phyloP scores from a whole-genome alignment of 2,797 vertebrate genomes.

The Coccyzus lansbergi region DNA sequence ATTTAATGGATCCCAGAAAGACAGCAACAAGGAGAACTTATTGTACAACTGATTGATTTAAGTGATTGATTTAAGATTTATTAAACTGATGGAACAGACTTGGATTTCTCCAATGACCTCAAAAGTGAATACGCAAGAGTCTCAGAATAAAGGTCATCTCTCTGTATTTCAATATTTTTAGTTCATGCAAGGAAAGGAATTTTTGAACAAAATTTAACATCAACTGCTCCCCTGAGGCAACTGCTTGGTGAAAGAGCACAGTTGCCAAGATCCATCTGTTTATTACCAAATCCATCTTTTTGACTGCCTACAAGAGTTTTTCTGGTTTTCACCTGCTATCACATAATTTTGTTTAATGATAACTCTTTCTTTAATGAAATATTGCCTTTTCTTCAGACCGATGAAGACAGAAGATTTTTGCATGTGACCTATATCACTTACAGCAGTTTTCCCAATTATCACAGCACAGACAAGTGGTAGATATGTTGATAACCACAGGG shows the following conservation, averaged over 20 bases:
- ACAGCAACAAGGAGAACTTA: background rate
- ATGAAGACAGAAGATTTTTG: background rate
- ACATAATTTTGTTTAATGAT: background rate
- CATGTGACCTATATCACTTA: background rate
- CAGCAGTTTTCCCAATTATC: background rate
- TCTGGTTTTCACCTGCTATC: background rate
- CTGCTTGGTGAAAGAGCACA: background rate
- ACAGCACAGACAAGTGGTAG: background rate
- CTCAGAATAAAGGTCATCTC: background rate
- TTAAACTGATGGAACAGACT: background rate
- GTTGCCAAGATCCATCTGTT: background rate
- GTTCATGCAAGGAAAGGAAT: background rate
- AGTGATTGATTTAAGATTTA: background rate
- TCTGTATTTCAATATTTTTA: background rate
- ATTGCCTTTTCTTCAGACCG: background rate
- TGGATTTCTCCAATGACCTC: background rate
- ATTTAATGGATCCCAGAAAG: background rate
- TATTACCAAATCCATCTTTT: background rate
- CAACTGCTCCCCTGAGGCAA: background rate
- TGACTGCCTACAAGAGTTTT: background rate
- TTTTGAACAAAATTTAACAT: background rate
- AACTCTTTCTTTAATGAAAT: background rate
- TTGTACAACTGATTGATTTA: background rate
- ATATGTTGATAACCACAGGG: background rate
- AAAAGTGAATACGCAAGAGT: background rate